Base-by-base conservation (phyloP, 1,140 invertebrate genomes). In the Lerema accius region DNA sequence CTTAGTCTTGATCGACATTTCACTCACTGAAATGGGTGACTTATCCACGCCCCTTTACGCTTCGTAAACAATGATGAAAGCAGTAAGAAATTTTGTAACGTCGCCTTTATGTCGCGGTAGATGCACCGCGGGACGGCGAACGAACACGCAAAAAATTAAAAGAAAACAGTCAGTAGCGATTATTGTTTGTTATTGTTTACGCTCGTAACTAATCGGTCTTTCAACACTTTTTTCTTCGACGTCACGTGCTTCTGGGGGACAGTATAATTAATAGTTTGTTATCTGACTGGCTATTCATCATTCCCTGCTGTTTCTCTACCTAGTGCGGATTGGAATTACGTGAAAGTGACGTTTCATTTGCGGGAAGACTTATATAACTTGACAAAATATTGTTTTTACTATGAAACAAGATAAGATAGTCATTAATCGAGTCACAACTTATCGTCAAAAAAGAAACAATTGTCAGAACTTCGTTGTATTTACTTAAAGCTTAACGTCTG, bases 161-260 rank as follows among this genome's bases (percentile, higher is more conserved):
- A 82, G 71, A 68, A n/a, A 69, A 75, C 76, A 80, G 73, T 80
- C 76, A 73, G 75, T 68, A 56, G 49, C 62, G 65, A 78, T 84
- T 65, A 69, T 80, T 78, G 67, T 77, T 75, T 79, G 56, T 76
- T 71, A 67, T 80, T 76, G 69, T 75, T 73, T 77, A 45, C 28
- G 62, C 32, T 76, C 43, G 65, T 71, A 67, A 75, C 67, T 76
- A 76, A 82, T 82, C 28, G 55, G 42, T 68, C 50, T 69, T 58
- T 63, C 56, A 70, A 63, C 55, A 62, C 46, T 19, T 61, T 14
- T 67, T 63, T 69, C 53, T 45, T 69, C 23, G 13, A 51, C 32
- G n/a, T 51, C 32, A 17, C 15, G 10, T 17, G 49, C 11, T 17
- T 17, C 32, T 51, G 14, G 9, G 14, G 9, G 15, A 32, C 28